A percentile compares a stretch with the other conserved stretches of the same genome.
phyloP scores from a whole-genome alignment of 2,113 vertebrate species.

The Gallinago media region DNA sequence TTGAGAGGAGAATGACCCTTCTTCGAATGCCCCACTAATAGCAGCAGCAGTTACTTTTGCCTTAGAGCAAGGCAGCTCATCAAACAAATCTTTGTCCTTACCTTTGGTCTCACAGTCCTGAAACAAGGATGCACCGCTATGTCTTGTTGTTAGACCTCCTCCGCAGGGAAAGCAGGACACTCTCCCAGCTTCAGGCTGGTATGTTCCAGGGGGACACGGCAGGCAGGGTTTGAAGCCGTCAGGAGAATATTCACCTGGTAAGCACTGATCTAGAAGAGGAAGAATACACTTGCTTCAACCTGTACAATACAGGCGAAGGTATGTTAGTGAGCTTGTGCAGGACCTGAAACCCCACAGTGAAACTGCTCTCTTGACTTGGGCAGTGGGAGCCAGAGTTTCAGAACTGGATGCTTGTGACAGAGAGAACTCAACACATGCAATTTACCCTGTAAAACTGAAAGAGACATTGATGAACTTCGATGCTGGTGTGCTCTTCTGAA shows the following conservation, averaged over 20 bases:
- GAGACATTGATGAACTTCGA: no score
- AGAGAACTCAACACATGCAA: background rate
- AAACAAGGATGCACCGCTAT: conserved; percentile 82
- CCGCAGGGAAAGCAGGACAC: conserved; percentile 92
- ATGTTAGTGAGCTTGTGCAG: background rate
- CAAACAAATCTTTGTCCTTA: conserved; percentile 46
- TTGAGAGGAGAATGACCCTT: background rate
- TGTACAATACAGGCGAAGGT: background rate
- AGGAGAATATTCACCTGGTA: conserved; percentile 87
- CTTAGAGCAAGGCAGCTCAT: rapidly evolving
- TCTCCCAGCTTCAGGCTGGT: conserved; percentile 90
- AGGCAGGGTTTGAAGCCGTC: conserved; percentile 92
- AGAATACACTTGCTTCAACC: background rate
- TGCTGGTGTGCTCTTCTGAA: background rate
- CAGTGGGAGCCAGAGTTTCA: background rate
- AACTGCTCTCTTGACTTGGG: background rate
- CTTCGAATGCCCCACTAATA: background rate
- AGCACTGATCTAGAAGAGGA: conserved; percentile 85
- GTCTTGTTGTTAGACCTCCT: conserved; percentile 88
- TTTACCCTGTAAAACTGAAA: background rate
- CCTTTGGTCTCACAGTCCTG: conserved; percentile 97
- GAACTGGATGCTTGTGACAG: background rate
- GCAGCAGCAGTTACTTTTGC: background rate
- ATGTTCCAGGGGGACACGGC: conserved; percentile 86
- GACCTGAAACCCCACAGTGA: background rate